A percentile compares a stretch with the other conserved stretches of the same genome.
Evolutionary conservation across 2,113 vertebrate species (phyloP).

Genomic region (Ciconia boyciana): DNA sequence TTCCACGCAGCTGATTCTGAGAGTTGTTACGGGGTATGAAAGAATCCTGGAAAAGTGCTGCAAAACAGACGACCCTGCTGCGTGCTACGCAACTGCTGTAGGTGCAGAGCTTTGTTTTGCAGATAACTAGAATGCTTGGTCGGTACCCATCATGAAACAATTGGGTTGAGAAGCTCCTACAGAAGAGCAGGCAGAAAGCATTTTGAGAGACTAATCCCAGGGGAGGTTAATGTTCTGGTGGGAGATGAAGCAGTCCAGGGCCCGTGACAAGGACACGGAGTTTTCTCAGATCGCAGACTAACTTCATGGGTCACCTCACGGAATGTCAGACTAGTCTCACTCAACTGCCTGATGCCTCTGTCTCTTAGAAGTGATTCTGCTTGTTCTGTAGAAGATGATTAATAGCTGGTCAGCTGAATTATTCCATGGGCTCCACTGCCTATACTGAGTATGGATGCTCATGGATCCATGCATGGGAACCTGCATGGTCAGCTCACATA

Average conservation of each 20-base stretch:
- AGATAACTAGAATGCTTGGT: neutral
- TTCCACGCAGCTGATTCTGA: constrained; percentile 7
- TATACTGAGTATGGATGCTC: neutral
- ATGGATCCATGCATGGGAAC: neutral
- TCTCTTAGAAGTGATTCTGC: neutral
- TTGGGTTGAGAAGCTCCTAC: neutral
- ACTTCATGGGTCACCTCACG: neutral
- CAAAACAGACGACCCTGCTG: constrained; percentile 36
- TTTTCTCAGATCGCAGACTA: neutral
- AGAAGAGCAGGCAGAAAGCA: neutral
- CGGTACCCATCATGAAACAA: neutral
- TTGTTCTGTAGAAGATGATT: neutral
- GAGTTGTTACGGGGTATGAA: constrained; percentile 48
- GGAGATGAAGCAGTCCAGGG: neutral
- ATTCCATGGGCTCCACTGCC: neutral
- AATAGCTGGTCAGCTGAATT: neutral
- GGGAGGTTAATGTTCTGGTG: neutral
- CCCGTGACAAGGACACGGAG: neutral
- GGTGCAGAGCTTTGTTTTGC: neutral
- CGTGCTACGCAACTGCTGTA: constrained; percentile 58
- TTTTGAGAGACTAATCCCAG: neutral
- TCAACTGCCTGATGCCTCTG: neutral
- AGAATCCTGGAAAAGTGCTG: constrained; percentile 69
- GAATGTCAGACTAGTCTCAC: neutral
- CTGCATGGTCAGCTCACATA: neutral